phyloP scores from a whole-genome alignment of 2,888 invertebrate genomes.

The Saturnia japonica region DNA sequence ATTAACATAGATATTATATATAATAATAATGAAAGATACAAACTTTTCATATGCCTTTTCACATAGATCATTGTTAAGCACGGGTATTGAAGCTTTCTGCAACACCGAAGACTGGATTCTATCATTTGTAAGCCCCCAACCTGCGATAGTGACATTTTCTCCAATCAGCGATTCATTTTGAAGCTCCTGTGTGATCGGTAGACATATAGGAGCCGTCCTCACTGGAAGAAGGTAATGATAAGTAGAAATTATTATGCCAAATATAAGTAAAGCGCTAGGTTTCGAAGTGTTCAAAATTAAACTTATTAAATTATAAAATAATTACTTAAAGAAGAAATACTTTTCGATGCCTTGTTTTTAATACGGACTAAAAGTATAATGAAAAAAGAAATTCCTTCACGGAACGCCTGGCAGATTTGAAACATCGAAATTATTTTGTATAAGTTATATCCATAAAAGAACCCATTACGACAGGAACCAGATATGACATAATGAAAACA shows the following conservation, averaged over 20 bases:
- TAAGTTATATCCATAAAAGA: no score
- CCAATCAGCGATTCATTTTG: slow-evolving; percentile 41
- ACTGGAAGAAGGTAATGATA: slow-evolving; percentile 30
- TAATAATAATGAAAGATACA: slow-evolving; percentile 18
- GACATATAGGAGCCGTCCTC: slow-evolving; percentile 69
- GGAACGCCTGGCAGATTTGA: no score
- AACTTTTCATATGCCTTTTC: slow-evolving; percentile 19
- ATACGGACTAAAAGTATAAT: no score
- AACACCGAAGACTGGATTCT: slow-evolving; percentile 61
- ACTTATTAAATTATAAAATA: no score
- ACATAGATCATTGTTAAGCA: slow-evolving; percentile 33
- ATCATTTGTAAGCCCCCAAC: slow-evolving; percentile 79
- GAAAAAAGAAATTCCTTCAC: no score
- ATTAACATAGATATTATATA: background rate
- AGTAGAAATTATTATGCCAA: background rate
- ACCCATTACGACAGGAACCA: no score
- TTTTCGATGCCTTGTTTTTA: no score
- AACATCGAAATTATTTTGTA: no score
- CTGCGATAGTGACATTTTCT: slow-evolving; percentile 62
- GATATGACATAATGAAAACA: no score
- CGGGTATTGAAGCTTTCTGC: slow-evolving; percentile 56
- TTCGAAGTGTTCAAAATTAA: background rate
- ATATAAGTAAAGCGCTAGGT: background rate
- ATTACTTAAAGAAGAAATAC: no score
- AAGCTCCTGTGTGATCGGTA: slow-evolving; percentile 58